Base-by-base conservation (phyloP, 2,113 vertebrate genomes). In the Bungarus multicinctus region DNA sequence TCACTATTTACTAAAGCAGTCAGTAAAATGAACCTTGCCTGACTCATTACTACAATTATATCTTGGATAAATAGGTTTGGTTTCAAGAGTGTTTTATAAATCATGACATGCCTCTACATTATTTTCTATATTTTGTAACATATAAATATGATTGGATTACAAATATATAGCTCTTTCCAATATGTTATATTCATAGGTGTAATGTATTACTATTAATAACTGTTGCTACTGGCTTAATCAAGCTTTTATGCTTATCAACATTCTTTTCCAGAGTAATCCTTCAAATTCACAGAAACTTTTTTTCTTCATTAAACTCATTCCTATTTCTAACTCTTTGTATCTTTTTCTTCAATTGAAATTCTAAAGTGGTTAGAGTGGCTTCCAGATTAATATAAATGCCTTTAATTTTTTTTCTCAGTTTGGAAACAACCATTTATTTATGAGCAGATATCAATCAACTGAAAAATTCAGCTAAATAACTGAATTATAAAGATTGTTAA, bases 311-410 rank as follows among this genome's bases (percentile, higher is more conserved):
- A n/a, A n/a, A n/a, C n/a, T n/a, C n/a, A 12, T 85, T 93, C 87
- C 93, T 85, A 39, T 58, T 87, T 95, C 91, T 2, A 60, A n/a
- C 45, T 55, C 18, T 52, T 43, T 14, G 34, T 53, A 88, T n/a
- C 27, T 53, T 85, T 96, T 60, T 93, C 85, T 92, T 95, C 16
- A 92, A 88, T 50, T 91, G 23, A 92, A 39, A 45, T 93, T 89
- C 93, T 93, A 90, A 86, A 25, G 52, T 60, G 25, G 25, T 60
- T 60, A 60, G 25, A 60, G 4, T 43, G 10, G 52, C 34, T 34
- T 55, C 27, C 27, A 64, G 27, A 34, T 58, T 58, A 23, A 58
- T 16, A n/a, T 34, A 69, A 69, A 89, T 34, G 16, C n/a, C 23
- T 60, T 47, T 52, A 52, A 47, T 47, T 47, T 52, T 52, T 52